Evolutionary conservation across 1,140 invertebrate genomes (phyloP), one percentile per base, ranked within the genome.

Genomic region (Musca vetustissima): DNA sequence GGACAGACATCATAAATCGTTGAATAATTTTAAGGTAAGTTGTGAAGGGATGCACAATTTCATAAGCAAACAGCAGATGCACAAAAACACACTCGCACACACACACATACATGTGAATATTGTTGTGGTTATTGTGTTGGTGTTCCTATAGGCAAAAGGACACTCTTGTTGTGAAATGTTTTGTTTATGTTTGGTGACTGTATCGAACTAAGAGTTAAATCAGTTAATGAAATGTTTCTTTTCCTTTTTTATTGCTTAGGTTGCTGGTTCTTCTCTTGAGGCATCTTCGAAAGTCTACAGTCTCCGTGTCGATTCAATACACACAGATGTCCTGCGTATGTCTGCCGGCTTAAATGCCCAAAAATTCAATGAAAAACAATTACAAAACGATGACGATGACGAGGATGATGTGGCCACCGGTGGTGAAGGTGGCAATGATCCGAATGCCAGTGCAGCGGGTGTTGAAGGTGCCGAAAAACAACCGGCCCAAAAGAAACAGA

Each of bases 241-340:
- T 43, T 28, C n/a, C n/a, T n/a, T n/a, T n/a, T n/a, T 22, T 47
- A 17, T 49, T 66, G 36, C 28, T 1, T n/a, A 79, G 78, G 78
- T 80, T 50, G 91, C 89, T 22, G 89, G 89, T 67, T 88, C 87
- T 28, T 89, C 91, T 6, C 73, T 93, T 22, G 91, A 92, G 81
- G 91, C 91, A 1, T 90, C 90, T 70, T 87, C 89, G 14, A 92
- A 92, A 77, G 92, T 93, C 50, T 93, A 92, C 79, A 87, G 88
- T 13, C 85, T 87, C 70, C 83, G 91, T 19, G 91, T 93, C 1
- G 91, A 93, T 78, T 86, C 86, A 64, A 86, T 92, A 9, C 87
- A 92, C 74, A 82, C 84, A 21, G 89, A 91, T 65, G 86, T 90
- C 8, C 83, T 91, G 55, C 90, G 91, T 74, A 88, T 92, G 78